Evolutionary conservation across 1,140 invertebrate species (phyloP), one percentile per base, ranked within the genome.

Genomic region (Ips nitidus): DNA sequence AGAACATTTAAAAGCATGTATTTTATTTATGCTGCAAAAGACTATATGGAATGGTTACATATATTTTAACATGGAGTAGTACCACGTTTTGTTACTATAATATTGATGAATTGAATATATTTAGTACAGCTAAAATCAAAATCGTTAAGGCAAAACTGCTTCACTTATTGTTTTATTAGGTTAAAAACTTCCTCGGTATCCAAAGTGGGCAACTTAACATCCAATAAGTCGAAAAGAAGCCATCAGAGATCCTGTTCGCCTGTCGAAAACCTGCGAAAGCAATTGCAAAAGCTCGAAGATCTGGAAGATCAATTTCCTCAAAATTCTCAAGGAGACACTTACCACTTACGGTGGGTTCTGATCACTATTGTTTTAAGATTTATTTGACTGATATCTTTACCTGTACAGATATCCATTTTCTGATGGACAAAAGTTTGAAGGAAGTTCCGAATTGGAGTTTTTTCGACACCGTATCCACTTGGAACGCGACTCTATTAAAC

Each of bases 391-490:
- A 5, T 7, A 55, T 7, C 36, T 22, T 22, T 22, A 22, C 22
- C 22, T 22, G 22, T 56, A 42, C 50, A 75, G 74, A 63, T 79
- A 80, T 66, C 79, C 79, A 6, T 80, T 80, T 73, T 78, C 78
- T 39, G 79, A 80, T 63, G 77, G 75, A 2, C 79, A 80, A 67
- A 79, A 79, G 65, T 79, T 79, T 53, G 79, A 79, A 45, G 77
- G 78, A 37, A 84, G 83, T 58, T 89, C 90, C 2, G 91, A 92
- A 74, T 77, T 93, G 70, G 90, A 92, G 75, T 93, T 92, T 81
- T 91, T 92, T 72, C 84, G 90, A 52, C 90, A 93, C 75, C 85
- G 91, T 52, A 91, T 92, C 22, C 86, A 92, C 64, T 82, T 92
- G 36, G 91, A 93, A 75, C 81, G 90, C 4, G 91, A 92, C 75